Conservation (phyloP, 2,113 vertebrate genomes). For the Cichladusa arquata region DNA sequence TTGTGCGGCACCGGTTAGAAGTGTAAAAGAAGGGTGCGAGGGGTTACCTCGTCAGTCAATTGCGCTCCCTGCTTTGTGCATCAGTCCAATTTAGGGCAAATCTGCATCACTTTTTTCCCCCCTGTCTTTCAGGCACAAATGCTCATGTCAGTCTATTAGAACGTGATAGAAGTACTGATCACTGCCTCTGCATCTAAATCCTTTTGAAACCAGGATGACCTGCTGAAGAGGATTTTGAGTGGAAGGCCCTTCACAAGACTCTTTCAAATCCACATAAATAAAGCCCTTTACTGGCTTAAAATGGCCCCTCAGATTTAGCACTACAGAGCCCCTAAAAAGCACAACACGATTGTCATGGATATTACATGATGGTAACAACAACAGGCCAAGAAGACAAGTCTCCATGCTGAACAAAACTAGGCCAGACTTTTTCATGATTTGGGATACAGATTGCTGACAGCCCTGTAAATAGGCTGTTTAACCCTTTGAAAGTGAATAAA, state of each 20-base stretch:
- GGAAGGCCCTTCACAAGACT: constrained; percentile 91
- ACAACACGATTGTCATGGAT: constrained; percentile 99
- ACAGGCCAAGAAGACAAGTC: constrained; percentile 92
- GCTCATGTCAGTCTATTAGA: constrained; percentile 91
- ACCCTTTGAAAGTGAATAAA: constrained; percentile 98
- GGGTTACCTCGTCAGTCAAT: constrained; percentile 77
- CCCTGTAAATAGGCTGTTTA: constrained; percentile 99
- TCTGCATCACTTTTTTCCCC: constrained; percentile 74
- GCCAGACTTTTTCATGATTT: constrained; percentile 85
- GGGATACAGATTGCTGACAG: constrained; percentile 92
- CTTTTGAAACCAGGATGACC: constrained; percentile 92
- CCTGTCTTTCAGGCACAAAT: constrained; percentile 83
- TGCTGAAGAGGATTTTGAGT: constrained; percentile 91
- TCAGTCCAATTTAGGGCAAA: constrained; percentile 82
- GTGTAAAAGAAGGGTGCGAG: constrained; percentile 72
- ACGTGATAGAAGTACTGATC: constrained; percentile 96
- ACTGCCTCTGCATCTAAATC: constrained; percentile 86
- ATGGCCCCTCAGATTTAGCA: constrained; percentile 93
- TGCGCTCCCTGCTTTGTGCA: constrained; percentile 76
- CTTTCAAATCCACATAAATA: constrained; percentile 99
- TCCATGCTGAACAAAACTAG: constrained; percentile 88
- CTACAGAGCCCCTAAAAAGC: constrained; percentile 90
- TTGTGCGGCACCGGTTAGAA: constrained; percentile 78
- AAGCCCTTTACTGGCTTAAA: constrained; percentile 97
- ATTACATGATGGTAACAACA: constrained; percentile 96